These are phyloP conservation scores for Anarhynchus alexandrinus DNA, from an alignment of 2,113 vertebrate species.

Conservation along the genomic window DNA sequence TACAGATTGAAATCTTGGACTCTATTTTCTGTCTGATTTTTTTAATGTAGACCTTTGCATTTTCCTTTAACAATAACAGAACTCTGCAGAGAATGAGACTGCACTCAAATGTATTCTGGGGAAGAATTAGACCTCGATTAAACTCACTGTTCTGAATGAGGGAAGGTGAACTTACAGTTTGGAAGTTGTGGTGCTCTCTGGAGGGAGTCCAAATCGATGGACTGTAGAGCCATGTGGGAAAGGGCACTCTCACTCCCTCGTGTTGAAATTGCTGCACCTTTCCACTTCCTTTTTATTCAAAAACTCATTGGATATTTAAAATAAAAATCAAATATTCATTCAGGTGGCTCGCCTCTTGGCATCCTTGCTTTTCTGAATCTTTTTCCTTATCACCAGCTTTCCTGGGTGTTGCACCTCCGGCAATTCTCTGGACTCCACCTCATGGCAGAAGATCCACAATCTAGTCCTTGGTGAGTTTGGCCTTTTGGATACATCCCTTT, in stretches of 20 bases:
- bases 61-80: neutral
- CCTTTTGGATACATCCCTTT: neutral
- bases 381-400: neutral
- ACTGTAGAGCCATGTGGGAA: neutral
- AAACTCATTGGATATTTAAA: accelerated
- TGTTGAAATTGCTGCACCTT: neutral
- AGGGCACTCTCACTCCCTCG: neutral
- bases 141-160: neutral
- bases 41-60: neutral
- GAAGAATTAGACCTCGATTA: neutral
- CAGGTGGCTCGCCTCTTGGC: neutral
- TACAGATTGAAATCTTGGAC: neutral
- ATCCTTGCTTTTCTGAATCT: neutral
- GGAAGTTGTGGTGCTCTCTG: neutral
- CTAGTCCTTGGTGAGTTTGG: neutral
- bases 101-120: neutral
- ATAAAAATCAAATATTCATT: neutral
- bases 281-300: neutral
- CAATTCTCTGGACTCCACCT: neutral
- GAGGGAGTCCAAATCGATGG: accelerated
- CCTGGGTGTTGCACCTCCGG: neutral
- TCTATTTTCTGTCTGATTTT: neutral
- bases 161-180: neutral
- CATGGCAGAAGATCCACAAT: neutral
- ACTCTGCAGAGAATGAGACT: neutral